Evolutionary conservation across 2,888 invertebrate genomes (phyloP), one percentile per base, ranked within the genome.

Genomic region (Heliconius aoede): DNA sequence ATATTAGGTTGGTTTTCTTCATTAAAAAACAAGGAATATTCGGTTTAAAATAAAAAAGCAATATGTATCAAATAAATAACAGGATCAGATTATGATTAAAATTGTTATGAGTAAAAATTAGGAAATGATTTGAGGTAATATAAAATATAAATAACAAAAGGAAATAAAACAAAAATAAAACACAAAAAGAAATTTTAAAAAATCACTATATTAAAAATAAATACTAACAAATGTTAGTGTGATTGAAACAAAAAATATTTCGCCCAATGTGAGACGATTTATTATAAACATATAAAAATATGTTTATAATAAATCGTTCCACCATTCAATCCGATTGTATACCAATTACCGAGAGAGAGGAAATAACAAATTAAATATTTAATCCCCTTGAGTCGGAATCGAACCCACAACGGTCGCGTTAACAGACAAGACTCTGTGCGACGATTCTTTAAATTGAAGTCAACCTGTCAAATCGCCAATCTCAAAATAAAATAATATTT

Each of bases 201-300:
- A 83, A 91, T 92, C 91, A 91, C 91, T 93, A 85, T 85, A 78
- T 86, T 90, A 89, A 89, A 89, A 90, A 90, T 88, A 80, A 82
- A 87, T 84, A 84, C 81, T 86, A 86, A 88, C 86, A 87, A 85
- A 82, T 82, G 80, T 80, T 81, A 79, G 79, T 77, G 73, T 75
- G 73, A 80, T 80, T 80, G 78, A 83, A 83, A 79, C 74, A 81
- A 80, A 80, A 82, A 46, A 46, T 7, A 83, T 83, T 79, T 65
- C 69, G 71, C 76, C 72, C 71, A 67, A 78, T 18, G 78, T 62
- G n/a, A 32, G 51, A 21, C 69, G 55, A 69, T 68, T 24, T 9
- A 55, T 9, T 30, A n/a, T 55, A n/a, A n/a, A n/a, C n/a, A n/a
- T n/a, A n/a, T n/a, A n/a, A n/a, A n/a, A n/a, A n/a, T n/a, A n/a